Percentiles rank a stretch among this genome's conserved stretches.
Evolutionary conservation across 2,797 vertebrate genomes (phyloP).

Genomic region (Cirrhinus molitorella): DNA sequence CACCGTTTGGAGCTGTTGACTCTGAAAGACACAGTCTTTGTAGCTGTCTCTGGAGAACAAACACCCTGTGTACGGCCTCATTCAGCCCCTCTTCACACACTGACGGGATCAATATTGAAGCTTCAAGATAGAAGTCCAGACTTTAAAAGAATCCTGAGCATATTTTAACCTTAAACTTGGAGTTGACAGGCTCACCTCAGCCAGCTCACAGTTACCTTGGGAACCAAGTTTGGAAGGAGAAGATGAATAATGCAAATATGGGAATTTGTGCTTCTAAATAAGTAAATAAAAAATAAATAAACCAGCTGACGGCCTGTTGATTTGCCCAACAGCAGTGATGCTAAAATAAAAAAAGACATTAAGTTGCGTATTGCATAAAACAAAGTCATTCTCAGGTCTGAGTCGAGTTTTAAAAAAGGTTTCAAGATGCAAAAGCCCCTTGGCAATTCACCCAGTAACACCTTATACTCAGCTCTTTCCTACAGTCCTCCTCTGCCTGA

Average conservation of each 20-base stretch:
- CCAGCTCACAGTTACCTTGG: conserved; percentile 52
- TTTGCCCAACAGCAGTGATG: conserved; percentile 17
- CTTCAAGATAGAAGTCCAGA: conserved; percentile 23
- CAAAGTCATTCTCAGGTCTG: neutral
- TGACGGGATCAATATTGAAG: conserved; percentile 33
- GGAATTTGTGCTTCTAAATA: conserved; percentile 34
- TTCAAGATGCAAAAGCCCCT: conserved; percentile 51
- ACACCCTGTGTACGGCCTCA: conserved; percentile 12
- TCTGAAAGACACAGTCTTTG: conserved; percentile 42
- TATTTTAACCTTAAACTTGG: conserved; percentile 46
- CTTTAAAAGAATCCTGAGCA: conserved; percentile 35
- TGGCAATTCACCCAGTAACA: conserved; percentile 58
- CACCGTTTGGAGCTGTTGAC: conserved; percentile 34
- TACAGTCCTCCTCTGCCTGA: conserved; percentile 40
- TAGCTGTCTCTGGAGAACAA: conserved; percentile 36
- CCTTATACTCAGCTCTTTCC: conserved; percentile 56
- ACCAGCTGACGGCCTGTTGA: neutral
- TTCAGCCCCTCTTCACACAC: conserved; percentile 37
- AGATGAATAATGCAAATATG: conserved; percentile 57
- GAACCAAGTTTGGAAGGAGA: conserved; percentile 30
- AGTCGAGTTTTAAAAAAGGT: conserved; percentile 42
- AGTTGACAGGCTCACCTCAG: conserved; percentile 54
- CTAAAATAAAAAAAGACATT: conserved; percentile 23
- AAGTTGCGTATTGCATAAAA: neutral
- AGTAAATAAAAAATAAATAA: conserved; percentile 28